Evolutionary conservation across 2,113 vertebrate genomes (phyloP), one percentile per base, ranked within the genome.

Genomic region (Atrichornis clamosus): DNA sequence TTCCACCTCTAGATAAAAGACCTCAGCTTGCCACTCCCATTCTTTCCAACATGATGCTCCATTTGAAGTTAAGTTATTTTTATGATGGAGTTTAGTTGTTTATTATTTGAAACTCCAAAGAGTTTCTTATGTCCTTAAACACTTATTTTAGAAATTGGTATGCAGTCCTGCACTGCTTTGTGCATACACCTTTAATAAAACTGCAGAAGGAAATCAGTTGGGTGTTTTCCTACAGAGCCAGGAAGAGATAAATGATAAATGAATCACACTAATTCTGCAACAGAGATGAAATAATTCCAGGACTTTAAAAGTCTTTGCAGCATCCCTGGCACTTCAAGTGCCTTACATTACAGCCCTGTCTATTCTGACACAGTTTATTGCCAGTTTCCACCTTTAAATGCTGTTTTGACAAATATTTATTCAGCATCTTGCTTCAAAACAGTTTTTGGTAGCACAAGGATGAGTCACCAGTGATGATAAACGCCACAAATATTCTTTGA

Each of bases 171-270:
- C 49, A 44, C 44, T 69, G 56, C 49, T 78, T 32, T 77, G 8
- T 67, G 49, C 35, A 47, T 53, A 32, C 28, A 44, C 44, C 42
- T 84, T 72, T 73, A 79, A 92, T 75, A 62, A 84, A 76, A 46
- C 10, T 77, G 41, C 52, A 59, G 20, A 63, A 59, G 44, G 32
- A 76, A 60, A 42, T 72, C 52, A 70, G 32, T 35, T 27, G 77
- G 42, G 19, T 50, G 22, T 69, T 95, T 81, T 72, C 37, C 63
- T 82, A 59, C 39, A 50, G 23, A 95, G 37, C 60, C 69, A 65
- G 59, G 41, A 81, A 91, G 60, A 86, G 78, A 91, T 33, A 89
- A 95, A 94, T 86, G 53, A 74, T 68, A 93, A 93, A 93, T 52
- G 7, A 86, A 73, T 95, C 39, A 39, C 73, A 50, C 39, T 95